Base-by-base conservation (phyloP, 2,888 invertebrate genomes). In the Sisyra terminalis region DNA sequence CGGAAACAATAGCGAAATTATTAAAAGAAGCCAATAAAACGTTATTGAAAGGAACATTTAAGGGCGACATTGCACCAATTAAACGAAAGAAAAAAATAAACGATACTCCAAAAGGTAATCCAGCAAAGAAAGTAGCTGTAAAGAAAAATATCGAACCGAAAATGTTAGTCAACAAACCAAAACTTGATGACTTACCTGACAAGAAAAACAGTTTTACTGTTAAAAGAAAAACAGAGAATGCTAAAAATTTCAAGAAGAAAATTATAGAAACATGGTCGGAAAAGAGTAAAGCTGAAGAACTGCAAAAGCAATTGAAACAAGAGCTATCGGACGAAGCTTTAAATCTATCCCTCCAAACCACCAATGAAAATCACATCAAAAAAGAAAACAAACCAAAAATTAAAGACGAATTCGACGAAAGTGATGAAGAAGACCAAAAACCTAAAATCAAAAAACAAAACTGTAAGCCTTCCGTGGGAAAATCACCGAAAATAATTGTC, bases 21-120 rank as follows among this genome's bases (percentile, higher is more conserved):
- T 37, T 52, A 36, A 51, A 49, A 44, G 46, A 52, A 45, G 51
- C 51, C n/a, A 51, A 48, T 32, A 48, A 49, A 45, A 49, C 35
- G 34, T 29, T 42, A 24, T 17, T 41, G 41, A 39, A 46, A 44
- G 24, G 29, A 40, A 24, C 37, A 8, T 29, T 39, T 11, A 47
- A 24, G 45, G 39, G 37, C 37, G 42, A 44, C 43, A 43, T 39
- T 38, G 9, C 42, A 42, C 11, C 29, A 35, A 29, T 52, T 55
- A 17, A 50, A 52, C 17, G 46, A 48, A 43, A 50, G 50, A 49
- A 44, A 40, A 44, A 52, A 46, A 36, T 43, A 30, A 34, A 47
- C 44, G n/a, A 32, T 17, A 38, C 39, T 44, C 13, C 46, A 47
- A 39, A 47, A 48, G 38, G 45, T 48, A 46, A 18, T 40, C 41